These are phyloP conservation scores for Nematolebias whitei DNA, from an alignment of 2,113 vertebrate genomes.

Conservation along the genomic window DNA sequence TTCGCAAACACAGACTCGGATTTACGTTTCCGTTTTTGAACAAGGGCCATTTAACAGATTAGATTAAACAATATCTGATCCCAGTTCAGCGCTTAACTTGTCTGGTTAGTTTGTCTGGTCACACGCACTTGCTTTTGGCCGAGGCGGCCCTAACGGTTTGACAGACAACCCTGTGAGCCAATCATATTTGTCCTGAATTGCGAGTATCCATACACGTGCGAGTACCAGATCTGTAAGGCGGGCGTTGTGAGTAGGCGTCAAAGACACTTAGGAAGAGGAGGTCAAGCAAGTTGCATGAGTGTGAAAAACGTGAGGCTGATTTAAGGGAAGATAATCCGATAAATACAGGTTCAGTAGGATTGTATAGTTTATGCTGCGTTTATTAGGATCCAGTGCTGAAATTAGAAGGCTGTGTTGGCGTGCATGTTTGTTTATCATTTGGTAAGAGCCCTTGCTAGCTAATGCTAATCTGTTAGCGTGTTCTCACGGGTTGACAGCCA, in stretches of 20 bases:
- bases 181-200: conserved; percentile 7
- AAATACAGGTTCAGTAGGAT: background rate
- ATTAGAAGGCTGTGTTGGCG: background rate
- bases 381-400: background rate
- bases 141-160: background rate
- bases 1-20: background rate
- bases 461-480: conserved; percentile 46
- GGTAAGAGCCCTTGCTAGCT: conserved; percentile 25
- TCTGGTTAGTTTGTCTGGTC: no score
- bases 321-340: background rate
- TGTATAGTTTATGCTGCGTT: background rate
- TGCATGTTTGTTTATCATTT: background rate
- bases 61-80: background rate
- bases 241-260: conserved; percentile 47
- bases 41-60: background rate
- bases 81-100: background rate
- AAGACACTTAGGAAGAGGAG: conserved; percentile 45
- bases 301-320: conserved; percentile 31
- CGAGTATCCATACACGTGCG: background rate
- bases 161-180: conserved; percentile 15
- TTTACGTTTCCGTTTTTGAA: background rate
- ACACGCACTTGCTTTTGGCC: no score
- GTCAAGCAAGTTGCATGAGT: conserved; percentile 56
- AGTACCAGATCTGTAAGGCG: conserved; percentile 12
- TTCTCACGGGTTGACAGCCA: background rate